phyloP scores from a whole-genome alignment of 2,797 vertebrate genomes.

The Melanogrammus aeglefinus region DNA sequence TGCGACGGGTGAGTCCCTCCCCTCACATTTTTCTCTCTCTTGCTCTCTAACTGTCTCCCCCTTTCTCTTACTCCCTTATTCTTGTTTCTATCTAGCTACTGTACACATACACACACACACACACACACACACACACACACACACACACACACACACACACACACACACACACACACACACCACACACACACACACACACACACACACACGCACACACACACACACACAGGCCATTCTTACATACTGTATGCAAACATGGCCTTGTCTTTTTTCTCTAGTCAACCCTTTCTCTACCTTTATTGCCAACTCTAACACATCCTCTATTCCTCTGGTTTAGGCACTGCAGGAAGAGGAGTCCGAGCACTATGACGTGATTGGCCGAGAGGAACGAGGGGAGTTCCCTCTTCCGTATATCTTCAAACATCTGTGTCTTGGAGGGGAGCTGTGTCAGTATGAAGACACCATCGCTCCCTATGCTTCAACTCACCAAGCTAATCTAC shows the following conservation, averaged over 20 bases:
- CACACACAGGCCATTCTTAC: neutral
- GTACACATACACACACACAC: neutral
- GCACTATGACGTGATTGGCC: conserved; percentile 58
- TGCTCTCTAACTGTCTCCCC: no score
- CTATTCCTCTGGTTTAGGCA: conserved; percentile 57
- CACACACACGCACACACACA: neutral
- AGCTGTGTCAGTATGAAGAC: conserved; percentile 77
- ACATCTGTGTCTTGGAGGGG: conserved; percentile 74
- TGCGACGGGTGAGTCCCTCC: conserved; percentile 52
- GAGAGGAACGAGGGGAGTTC: conserved; percentile 68
- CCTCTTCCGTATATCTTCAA: conserved; percentile 74
- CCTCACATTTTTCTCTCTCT: neutral
- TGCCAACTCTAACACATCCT: neutral
- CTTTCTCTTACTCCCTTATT: no score
- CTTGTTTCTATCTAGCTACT: neutral
- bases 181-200: neutral
- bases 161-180: no score
- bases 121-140: no score
- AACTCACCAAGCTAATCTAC: conserved; percentile 68
- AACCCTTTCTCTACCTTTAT: neutral
- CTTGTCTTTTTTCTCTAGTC: neutral
- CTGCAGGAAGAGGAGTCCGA: conserved; percentile 70
- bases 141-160: neutral
- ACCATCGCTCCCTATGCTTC: conserved; percentile 65
- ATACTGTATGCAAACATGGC: neutral